Percentiles rank a stretch among this genome's conserved stretches.
These are phyloP conservation scores for Paradoxurus hermaphroditus DNA, from an alignment of 2,113 vertebrate species.

Conservation along the genomic window DNA sequence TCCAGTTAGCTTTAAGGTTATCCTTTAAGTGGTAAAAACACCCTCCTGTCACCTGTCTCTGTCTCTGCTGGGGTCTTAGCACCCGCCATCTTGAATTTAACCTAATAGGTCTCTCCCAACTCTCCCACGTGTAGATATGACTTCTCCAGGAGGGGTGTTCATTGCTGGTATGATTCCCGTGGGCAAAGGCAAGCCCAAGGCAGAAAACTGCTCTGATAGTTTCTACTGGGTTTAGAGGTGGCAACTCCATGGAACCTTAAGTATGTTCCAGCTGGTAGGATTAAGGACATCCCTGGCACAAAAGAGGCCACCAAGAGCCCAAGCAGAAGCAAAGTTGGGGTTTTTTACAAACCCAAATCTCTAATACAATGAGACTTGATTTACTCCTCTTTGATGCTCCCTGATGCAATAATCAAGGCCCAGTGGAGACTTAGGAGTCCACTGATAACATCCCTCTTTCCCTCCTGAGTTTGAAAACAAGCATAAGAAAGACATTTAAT, in stretches of 20 bases:
- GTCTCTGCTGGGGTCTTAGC: not conserved
- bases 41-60: not conserved
- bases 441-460: not conserved
- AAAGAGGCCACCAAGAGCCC: not conserved
- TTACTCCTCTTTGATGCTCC: not conserved
- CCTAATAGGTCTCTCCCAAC: accelerated
- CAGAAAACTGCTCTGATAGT: not conserved
- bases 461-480: not conserved
- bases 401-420: not conserved
- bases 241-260: not conserved
- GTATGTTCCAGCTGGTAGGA: not conserved
- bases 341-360: not conserved
- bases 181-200: not conserved
- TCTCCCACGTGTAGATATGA: accelerated
- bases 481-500: not conserved
- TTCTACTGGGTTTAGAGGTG: not conserved
- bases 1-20: not conserved
- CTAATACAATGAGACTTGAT: not conserved
- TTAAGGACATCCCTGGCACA: not conserved
- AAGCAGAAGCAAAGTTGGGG: not conserved
- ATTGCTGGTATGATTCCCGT: not conserved
- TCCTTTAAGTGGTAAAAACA: not conserved
- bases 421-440: not conserved
- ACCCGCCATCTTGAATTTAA: too few species aligned
- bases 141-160: not conserved